Conservation (phyloP, 2,888 invertebrate genomes). For the Stenotaenia linearis region DNA sequence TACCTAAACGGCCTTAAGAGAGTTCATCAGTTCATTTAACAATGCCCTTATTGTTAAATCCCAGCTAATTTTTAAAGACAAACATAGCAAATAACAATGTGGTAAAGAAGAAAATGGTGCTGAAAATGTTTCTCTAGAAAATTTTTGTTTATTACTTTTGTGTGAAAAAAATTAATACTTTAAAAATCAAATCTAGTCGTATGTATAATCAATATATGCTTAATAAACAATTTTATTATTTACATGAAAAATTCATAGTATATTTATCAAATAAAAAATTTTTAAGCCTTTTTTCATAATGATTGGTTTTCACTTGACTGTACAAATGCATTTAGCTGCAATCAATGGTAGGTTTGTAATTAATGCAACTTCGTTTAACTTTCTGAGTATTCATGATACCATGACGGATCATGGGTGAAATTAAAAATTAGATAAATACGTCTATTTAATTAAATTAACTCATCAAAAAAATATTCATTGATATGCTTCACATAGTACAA, state of each 20-base stretch:
- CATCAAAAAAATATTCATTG: slow-evolving; percentile 12
- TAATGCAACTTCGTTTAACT: neutral
- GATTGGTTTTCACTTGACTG: slow-evolving; percentile 21
- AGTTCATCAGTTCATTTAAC: no score
- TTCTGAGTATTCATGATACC: slow-evolving; percentile 13
- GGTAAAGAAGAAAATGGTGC: no score
- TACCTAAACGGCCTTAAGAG: no score
- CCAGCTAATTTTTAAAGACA: no score
- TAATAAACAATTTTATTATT: slow-evolving; percentile 24
- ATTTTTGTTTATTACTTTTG: neutral
- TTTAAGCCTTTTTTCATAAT: neutral
- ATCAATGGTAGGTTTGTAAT: slow-evolving; percentile 17
- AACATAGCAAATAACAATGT: no score
- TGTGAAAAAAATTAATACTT: slow-evolving; percentile 11
- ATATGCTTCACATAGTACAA: slow-evolving; percentile 22
- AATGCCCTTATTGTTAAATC: no score
- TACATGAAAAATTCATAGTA: slow-evolving; percentile 22
- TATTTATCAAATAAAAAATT: slow-evolving; percentile 22
- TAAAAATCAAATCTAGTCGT: slow-evolving; percentile 6
- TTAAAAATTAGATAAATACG: slow-evolving; percentile 15
- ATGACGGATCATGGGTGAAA: neutral
- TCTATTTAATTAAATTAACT: slow-evolving; percentile 24
- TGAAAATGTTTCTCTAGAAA: neutral
- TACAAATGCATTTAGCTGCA: slow-evolving; percentile 24
- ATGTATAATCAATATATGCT: slow-evolving; percentile 12